phyloP scores from a whole-genome alignment of 2,113 vertebrate species.

The Bubo bubo region DNA sequence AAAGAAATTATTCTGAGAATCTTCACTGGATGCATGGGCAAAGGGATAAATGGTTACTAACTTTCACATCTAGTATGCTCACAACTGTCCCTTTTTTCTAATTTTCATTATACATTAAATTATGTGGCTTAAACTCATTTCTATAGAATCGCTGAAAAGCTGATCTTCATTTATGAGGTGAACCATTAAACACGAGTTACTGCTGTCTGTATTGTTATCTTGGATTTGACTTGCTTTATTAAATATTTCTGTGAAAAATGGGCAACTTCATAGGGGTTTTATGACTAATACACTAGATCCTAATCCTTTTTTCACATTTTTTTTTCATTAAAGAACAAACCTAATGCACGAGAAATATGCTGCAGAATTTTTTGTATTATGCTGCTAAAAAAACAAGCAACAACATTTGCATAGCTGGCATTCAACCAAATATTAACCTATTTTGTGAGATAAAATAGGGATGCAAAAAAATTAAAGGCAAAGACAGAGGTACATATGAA shows the following conservation, averaged over 20 bases:
- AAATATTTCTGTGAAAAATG: neutral
- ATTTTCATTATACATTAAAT: neutral
- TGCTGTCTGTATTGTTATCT: neutral
- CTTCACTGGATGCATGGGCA: neutral
- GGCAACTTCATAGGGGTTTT: neutral
- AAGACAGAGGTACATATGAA: slow-evolving; percentile 21
- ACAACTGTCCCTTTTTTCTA: neutral
- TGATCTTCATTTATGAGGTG: neutral
- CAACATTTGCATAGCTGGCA: neutral
- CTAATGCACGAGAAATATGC: neutral
- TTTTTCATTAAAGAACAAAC: neutral
- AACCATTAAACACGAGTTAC: neutral
- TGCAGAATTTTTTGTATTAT: neutral
- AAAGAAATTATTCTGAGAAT: neutral
- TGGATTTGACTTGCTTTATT: neutral
- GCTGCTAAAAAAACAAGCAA: neutral
- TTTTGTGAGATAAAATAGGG: neutral
- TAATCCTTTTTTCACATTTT: neutral
- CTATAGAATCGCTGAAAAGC: neutral
- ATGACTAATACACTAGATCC: neutral
- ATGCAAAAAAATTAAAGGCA: neutral
- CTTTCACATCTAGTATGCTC: neutral
- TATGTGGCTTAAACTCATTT: neutral
- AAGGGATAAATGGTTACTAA: neutral
- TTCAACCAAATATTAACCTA: neutral